phyloP scores from a whole-genome alignment of 2,113 vertebrate species.

The Balaenoptera acutorostrata region DNA sequence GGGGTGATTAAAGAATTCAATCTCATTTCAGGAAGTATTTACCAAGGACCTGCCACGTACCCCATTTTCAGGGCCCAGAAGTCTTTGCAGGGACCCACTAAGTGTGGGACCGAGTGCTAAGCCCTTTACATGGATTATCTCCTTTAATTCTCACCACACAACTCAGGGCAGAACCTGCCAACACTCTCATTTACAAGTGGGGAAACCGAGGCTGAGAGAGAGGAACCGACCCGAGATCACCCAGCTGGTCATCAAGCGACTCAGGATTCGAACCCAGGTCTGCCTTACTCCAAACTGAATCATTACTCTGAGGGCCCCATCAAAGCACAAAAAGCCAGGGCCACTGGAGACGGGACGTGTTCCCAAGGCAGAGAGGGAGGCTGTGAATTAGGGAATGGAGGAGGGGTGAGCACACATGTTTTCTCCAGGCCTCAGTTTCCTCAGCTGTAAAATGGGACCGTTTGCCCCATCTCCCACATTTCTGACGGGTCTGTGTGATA shows the following conservation, averaged over 20 bases:
- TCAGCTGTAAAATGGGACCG: neutral
- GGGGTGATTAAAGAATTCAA: neutral
- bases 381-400: neutral
- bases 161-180: neutral
- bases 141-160: neutral
- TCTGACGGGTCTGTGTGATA: neutral
- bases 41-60: accelerated
- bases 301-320: accelerated
- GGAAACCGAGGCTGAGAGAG: neutral
- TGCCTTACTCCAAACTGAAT: neutral
- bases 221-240: too few species aligned
- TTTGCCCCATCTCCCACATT: accelerated
- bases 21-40: neutral
- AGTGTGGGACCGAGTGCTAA: accelerated
- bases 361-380: neutral
- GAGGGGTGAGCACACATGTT: accelerated
- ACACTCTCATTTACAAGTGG: neutral
- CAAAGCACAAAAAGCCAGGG: neutral
- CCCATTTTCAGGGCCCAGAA: neutral
- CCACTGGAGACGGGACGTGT: neutral
- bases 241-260: neutral
- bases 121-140: neutral
- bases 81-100: neutral
- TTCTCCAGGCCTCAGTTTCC: neutral
- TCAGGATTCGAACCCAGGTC: neutral